Conservation (phyloP, 2,113 vertebrate genomes). For the Panthera leo region DNA sequence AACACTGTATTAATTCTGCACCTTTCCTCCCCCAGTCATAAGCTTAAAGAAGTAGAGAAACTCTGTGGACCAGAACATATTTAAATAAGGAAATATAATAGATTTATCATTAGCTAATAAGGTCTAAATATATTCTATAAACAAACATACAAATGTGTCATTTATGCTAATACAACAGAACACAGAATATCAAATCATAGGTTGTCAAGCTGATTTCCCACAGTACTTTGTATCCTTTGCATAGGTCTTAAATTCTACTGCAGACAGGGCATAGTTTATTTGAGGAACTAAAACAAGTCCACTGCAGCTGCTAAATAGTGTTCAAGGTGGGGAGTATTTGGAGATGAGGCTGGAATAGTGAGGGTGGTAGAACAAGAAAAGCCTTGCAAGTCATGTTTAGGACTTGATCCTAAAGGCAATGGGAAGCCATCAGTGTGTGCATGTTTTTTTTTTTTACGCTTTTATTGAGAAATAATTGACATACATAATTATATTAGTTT, state of each 20-base stretch:
- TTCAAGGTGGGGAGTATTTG: neutral
- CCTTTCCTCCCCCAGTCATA: neutral
- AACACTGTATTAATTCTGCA: neutral
- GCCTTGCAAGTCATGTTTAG: neutral
- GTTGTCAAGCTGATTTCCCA: neutral
- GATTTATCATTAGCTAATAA: neutral
- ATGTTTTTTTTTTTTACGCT: neutral
- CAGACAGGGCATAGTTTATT: neutral
- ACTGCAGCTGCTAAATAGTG: neutral
- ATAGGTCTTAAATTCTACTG: neutral
- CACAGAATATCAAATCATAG: neutral
- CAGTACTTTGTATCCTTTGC: neutral
- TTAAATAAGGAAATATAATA: neutral
- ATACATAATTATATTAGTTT: neutral
- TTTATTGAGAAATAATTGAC: neutral
- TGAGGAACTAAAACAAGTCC: neutral
- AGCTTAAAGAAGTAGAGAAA: neutral
- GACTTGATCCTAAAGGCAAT: neutral
- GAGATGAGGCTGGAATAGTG: neutral
- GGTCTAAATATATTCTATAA: neutral
- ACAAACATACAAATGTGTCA: neutral
- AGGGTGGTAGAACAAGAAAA: neutral
- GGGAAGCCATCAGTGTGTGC: neutral
- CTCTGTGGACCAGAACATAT: neutral
- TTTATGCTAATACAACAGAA: neutral